Evolutionary conservation across 2,888 invertebrate species (phyloP), one percentile per base, ranked within the genome.

Genomic region (Amiota minor): DNA sequence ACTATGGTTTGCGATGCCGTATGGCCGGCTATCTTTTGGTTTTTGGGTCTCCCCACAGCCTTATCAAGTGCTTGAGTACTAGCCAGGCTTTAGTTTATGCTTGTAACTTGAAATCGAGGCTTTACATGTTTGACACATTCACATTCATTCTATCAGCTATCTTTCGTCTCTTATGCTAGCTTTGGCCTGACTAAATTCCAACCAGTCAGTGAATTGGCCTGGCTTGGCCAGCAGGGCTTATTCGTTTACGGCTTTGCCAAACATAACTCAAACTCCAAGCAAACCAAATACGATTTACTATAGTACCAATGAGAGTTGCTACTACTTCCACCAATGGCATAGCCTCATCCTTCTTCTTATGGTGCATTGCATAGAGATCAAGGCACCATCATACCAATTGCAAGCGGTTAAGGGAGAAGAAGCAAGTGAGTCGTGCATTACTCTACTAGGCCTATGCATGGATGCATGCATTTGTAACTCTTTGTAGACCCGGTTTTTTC

Each of bases 261-360:
- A 46, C 69, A 73, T 55, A 72, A 72, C 72, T 69, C 68, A 68
- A 72, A 72, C 72, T 59, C 53, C 20, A 53, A 50, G 59, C 70
- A 72, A 64, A 71, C 55, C 67, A 46, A 61, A 72, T 61, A 72
- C 75, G 72, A 74, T 72, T 67, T 50, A 72, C 72, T 55, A 59
- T 64, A 64, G 4, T 23, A 35, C 35, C 35, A 35, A 35, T 35
- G 35, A 35, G 6, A 35, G 6, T 35, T 9, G 9, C 49, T 10
- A 10, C 49, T 12, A 49, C 12, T 49, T 12, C 9, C 12, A 61
- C 23, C 11, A 11, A 23, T 6, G 20, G 23, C 20, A 9, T 56
- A n/a, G 18, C 18, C 11, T 59, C 62, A 14, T 47, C 16, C 53
- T n/a, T 12, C 4, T n/a, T 50, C 3, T 50, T 50, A 50, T n/a